Evolutionary conservation across 2,113 vertebrate genomes (phyloP).

Genomic region (Heptranchias perlo): DNA sequence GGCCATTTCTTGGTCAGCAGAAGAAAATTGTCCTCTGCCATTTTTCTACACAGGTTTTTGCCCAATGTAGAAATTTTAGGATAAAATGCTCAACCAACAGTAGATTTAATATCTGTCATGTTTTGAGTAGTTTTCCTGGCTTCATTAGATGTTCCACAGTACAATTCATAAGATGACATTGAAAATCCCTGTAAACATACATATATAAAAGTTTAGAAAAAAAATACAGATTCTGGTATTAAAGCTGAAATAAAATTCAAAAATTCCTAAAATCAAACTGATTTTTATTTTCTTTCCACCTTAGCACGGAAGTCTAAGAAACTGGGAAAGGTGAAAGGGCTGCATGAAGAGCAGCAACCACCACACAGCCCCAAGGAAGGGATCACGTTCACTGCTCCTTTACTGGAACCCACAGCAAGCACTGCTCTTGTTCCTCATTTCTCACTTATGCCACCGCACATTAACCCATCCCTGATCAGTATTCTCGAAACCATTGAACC

Average conservation of each 20-base stretch:
- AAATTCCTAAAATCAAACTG: background rate
- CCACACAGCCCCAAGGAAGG: constrained; percentile 78
- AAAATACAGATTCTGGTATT: background rate
- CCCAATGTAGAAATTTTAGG: background rate
- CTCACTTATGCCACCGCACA: constrained; percentile 71
- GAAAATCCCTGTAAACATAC: background rate
- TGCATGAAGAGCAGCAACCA: constrained; percentile 71
- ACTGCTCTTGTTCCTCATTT: constrained; percentile 79
- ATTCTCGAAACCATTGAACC: constrained; percentile 94
- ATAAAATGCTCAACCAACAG: background rate
- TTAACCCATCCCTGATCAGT: constrained; percentile 80
- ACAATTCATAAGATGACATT: background rate
- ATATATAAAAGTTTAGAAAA: background rate
- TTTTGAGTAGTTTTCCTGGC: background rate
- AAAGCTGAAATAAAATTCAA: background rate
- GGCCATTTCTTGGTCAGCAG: background rate
- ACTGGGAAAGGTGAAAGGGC: constrained; percentile 87
- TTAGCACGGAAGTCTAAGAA: constrained; percentile 96
- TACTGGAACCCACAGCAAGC: constrained; percentile 78
- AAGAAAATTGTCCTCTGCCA: background rate
- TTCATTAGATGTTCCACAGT: background rate
- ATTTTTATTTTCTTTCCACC: constrained; percentile 39
- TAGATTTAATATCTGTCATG: background rate
- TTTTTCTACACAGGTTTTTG: background rate
- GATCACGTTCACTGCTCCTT: constrained; percentile 69